Percentiles rank a stretch among this genome's conserved stretches.
Evolutionary conservation across 2,797 vertebrate genomes (phyloP).

Genomic region (Trachops cirrhosus): DNA sequence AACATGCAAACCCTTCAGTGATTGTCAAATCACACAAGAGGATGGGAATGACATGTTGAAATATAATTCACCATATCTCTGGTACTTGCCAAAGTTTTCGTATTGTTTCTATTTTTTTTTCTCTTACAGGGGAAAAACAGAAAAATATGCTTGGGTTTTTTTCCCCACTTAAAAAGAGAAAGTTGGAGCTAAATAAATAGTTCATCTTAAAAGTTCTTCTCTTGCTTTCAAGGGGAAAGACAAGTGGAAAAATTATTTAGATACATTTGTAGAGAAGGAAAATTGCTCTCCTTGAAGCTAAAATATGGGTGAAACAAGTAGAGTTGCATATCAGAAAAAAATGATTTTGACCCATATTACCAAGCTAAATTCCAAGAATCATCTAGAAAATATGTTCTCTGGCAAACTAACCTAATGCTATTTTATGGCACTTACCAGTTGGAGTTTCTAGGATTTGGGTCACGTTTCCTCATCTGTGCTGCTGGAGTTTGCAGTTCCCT

Average conservation of each 20-base stretch:
- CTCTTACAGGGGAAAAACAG: background rate
- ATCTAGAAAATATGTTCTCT: slow-evolving; percentile 33
- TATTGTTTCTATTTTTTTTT: slow-evolving; percentile 28
- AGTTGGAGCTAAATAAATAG: background rate
- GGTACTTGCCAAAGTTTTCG: slow-evolving; percentile 26
- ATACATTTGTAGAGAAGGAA: slow-evolving; percentile 16
- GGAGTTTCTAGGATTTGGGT: background rate
- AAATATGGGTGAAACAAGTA: slow-evolving; percentile 46
- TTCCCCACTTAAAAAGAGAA: background rate
- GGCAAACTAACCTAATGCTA: background rate
- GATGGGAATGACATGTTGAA: background rate
- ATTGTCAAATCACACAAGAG: slow-evolving; percentile 15
- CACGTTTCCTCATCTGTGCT: background rate
- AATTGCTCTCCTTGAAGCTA: background rate
- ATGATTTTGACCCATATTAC: background rate
- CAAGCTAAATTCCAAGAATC: slow-evolving; percentile 35
- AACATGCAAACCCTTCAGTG: slow-evolving; percentile 9
- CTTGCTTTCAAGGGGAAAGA: slow-evolving; percentile 21
- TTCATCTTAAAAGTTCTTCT: background rate
- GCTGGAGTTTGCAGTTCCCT: background rate
- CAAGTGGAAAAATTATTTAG: slow-evolving; percentile 21
- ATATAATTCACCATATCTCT: background rate
- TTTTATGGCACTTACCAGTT: background rate
- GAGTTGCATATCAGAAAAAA: slow-evolving; percentile 22
- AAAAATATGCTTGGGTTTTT: background rate